A percentile compares a stretch with the other conserved stretches of the same genome.
Conservation (phyloP, 2,888 invertebrate genomes). For the Eupithecia subumbrata region DNA sequence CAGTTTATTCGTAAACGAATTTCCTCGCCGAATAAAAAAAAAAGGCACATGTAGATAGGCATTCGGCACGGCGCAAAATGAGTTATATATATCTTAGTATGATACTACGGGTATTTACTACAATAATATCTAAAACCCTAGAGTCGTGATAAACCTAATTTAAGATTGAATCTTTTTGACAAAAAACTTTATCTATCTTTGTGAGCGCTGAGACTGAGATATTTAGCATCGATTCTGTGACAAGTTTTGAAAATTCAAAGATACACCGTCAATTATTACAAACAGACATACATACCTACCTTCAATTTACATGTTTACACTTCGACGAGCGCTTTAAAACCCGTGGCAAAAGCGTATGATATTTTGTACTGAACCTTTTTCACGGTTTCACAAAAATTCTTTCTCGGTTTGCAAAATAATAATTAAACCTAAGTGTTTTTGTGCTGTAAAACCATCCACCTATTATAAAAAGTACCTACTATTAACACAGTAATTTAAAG, state of each 20-base stretch:
- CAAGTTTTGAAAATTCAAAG: not conserved
- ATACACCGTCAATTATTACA: not conserved
- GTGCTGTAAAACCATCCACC: conserved; percentile 22
- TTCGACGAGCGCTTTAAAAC: conserved; percentile 34
- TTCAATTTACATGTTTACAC: conserved; percentile 34
- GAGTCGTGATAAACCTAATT: not conserved
- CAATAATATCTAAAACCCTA: not conserved
- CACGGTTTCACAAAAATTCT: conserved; percentile 33
- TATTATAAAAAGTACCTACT: conserved; percentile 15
- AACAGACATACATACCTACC: not conserved
- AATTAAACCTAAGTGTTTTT: conserved; percentile 22
- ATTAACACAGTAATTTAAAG: not conserved
- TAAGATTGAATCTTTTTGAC: not conserved
- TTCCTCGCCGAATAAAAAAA: too few species aligned
- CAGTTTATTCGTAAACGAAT: too few species aligned
- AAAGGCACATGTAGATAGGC: too few species aligned
- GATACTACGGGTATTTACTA: not conserved
- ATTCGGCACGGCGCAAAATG: too few species aligned
- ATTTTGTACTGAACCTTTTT: conserved; percentile 36
- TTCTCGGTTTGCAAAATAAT: conserved; percentile 28
- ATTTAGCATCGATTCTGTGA: not conserved
- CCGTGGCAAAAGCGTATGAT: conserved; percentile 40
- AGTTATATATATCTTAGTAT: not conserved
- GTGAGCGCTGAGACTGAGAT: not conserved
- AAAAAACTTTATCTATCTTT: not conserved